These are phyloP conservation scores for Ophiothrix spiculata DNA, from an alignment of 35 echinoderm and acorn worm species.

Conservation along the genomic window DNA sequence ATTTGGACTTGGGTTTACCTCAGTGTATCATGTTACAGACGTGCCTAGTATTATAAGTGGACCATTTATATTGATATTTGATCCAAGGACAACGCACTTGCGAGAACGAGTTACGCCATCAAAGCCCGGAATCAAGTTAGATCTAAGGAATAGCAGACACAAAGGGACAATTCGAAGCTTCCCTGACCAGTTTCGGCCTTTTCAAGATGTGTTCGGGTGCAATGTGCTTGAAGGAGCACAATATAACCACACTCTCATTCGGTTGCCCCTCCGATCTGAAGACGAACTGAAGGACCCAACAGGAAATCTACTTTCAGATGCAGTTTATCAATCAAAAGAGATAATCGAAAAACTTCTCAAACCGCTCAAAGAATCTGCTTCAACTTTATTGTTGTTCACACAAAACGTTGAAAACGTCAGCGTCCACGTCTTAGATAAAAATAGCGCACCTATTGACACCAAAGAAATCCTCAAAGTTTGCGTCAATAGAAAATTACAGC, in stretches of 20 bases:
- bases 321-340: conserved; percentile 20
- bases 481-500: not conserved
- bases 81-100: conserved; percentile 65
- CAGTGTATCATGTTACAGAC: conserved; percentile 90
- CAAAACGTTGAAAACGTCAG: conserved; percentile 48
- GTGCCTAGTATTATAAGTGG: conserved; percentile 77
- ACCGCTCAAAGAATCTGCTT: conserved; percentile 29
- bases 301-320: conserved; percentile 31
- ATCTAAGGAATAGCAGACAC: conserved; percentile 25
- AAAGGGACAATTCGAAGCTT: conserved; percentile 22
- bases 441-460: not conserved
- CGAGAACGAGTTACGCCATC: not conserved
- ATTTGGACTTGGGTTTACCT: conserved; percentile 86
- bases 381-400: conserved; percentile 65
- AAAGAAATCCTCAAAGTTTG: not conserved
- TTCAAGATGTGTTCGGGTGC: conserved; percentile 69
- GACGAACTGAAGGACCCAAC: conserved; percentile 24
- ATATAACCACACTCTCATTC: conserved; percentile 64
- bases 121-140: conserved; percentile 65
- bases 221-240: not conserved
- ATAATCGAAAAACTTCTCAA: conserved; percentile 30
- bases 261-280: conserved; percentile 62
- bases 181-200: conserved; percentile 74
- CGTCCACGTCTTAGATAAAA: conserved; percentile 19
- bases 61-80: conserved; percentile 56